Evolutionary conservation across 1,140 invertebrate genomes (phyloP), one percentile per base, ranked within the genome.

Genomic region (Mamestra configurata): DNA sequence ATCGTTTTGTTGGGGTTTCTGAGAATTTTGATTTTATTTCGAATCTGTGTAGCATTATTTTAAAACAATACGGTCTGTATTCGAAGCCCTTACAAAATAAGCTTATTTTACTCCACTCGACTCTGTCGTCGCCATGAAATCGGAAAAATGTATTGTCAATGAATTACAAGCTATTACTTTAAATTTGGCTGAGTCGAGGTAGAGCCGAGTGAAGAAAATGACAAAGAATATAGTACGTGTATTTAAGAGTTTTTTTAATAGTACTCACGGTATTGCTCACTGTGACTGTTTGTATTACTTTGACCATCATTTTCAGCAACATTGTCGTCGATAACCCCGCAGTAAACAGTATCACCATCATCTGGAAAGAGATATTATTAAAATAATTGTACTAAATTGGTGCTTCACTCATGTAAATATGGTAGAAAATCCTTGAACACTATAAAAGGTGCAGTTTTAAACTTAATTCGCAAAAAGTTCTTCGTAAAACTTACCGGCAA

Each of bases 401-500:
- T 43, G 8, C 0, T 43, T 11, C 15, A 49, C 43, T n/a, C 43
- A 49, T 15, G 24, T 59, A 24, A 18, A 13, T 57, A 1, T 15
- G 8, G 24, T 31, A 22, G 4, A 59, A 31, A 59, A 15, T 27
- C 27, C 24, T 31, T 13, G 15, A 27, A 59, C 4, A 49, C 13
- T n/a, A 49, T n/a, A 49, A n/a, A 40, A 66, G 2, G 8, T 24
- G 7, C 13, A 77, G 40, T 35, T 70, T 18, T 68, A 76, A 51
- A 31, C 46, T 15, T 64, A 66, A 59, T 61, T 73, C 37, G 20
- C 57, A 79, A 79, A 57, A 57, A 51, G 24, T 79, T 43, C 13
- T 77, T 77, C 13, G 31, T 27, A 31, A 64, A 77, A 82, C 79
- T 82, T 88, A 93, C 90, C 82, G 89, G 87, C 18, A 91, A 82